Conservation (phyloP, 2,797 vertebrate genomes). For the Tangara arthus region DNA sequence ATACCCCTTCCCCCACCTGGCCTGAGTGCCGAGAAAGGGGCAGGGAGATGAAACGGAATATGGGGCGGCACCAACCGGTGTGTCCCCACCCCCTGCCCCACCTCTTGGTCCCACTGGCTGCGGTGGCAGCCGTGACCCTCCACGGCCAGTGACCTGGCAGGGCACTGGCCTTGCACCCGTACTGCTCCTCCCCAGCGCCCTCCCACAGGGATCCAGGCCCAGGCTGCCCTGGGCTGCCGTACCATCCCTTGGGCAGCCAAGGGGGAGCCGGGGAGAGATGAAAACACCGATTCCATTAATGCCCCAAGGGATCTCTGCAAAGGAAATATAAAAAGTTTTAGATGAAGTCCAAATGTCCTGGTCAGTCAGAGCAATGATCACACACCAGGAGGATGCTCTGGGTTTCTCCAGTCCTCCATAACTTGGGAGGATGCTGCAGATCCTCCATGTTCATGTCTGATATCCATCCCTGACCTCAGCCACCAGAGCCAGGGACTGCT, state of each 20-base stretch:
- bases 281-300: background rate
- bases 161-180: background rate
- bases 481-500: background rate
- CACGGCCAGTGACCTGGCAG: background rate
- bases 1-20: rapidly evolving
- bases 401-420: background rate
- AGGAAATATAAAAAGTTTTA: background rate
- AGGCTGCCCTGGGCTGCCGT: background rate
- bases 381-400: background rate
- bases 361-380: rapidly evolving
- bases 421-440: rapidly evolving
- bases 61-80: rapidly evolving
- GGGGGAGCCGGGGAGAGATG: background rate
- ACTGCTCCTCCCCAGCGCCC: background rate
- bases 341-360: background rate
- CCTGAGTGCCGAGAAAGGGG: background rate
- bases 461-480: background rate
- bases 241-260: background rate
- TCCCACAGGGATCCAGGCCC: background rate
- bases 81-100: background rate
- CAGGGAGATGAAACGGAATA: rapidly evolving
- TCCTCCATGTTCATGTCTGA: background rate
- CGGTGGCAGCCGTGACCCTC: rapidly evolving
- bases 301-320: slow-evolving; percentile 10
- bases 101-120: background rate